Evolutionary conservation across 1,140 invertebrate species (phyloP), one percentile per base, ranked within the genome.

Genomic region (Gonioctena quinquepunctata): DNA sequence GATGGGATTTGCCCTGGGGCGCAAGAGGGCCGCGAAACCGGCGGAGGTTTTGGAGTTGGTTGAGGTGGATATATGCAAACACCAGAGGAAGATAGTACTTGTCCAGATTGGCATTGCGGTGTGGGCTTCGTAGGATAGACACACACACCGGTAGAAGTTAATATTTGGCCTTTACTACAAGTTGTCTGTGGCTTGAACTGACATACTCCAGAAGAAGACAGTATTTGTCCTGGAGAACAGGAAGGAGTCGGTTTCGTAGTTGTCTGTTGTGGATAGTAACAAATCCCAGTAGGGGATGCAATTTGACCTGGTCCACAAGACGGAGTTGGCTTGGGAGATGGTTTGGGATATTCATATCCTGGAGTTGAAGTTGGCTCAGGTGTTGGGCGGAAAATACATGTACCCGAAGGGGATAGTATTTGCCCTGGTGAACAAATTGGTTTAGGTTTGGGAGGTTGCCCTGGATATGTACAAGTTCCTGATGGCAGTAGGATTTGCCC

Each of bases 231-330:
- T n/a, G 18, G 19, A 0, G 11, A 0, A 13, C 33, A 42, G n/a
- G 4, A 13, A 13, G 11, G 33, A 13, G 11, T n/a, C n/a, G 33
- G 33, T n/a, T 2, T 42, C 8, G 16, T 13, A 18, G 21, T 19
- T 56, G 52, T 56, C 18, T 56, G 6, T 61, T 18, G 11, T 4
- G 60, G 68, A 1, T 26, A 26, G 13, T 64, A 26, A 33, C 67
- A 69, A 1, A 27, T n/a, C 5, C 61, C 61, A 23, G 28, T 23
- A 5, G 7, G 4, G 2, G 61, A 19, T 63, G 13, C 2, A 42
- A 63, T 49, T 49, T 63, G 61, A 63, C 61, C 61, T 21, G 61
- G 56, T 6, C 56, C 25, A 25, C 56, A 59, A 25, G 56, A 8
- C 23, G 23, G 1, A 4, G 11, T 1, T 11, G 23, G 7, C 3